phyloP scores from a whole-genome alignment of 2,888 invertebrate genomes.

The Drepana falcataria region DNA sequence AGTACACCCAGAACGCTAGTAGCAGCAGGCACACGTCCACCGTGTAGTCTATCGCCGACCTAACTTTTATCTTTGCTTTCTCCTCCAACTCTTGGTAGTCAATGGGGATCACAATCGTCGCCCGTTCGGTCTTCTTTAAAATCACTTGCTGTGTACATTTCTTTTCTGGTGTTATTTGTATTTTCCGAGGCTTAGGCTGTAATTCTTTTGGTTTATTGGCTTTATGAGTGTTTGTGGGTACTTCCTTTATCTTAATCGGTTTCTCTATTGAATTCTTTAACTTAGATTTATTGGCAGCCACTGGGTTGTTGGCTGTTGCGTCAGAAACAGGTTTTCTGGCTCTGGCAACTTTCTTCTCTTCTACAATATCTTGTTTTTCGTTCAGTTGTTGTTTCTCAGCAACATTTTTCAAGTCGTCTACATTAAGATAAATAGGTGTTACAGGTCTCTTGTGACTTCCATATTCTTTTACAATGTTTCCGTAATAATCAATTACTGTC shows the following conservation, averaged over 20 bases:
- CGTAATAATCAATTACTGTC: conserved; percentile 88
- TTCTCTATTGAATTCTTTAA: conserved; percentile 27
- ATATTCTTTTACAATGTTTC: conserved; percentile 86
- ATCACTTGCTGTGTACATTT: conserved; percentile 48
- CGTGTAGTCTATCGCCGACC: conserved; percentile 83
- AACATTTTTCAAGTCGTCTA: conserved; percentile 80
- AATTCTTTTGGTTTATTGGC: conserved; percentile 19
- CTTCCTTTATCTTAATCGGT: conserved; percentile 22
- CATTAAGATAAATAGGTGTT: conserved; percentile 79
- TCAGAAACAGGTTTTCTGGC: conserved; percentile 28
- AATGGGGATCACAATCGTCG: conserved; percentile 68
- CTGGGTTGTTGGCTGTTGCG: conserved; percentile 31
- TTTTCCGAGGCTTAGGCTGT: conserved; percentile 18
- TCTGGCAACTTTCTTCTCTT: conserved; percentile 33
- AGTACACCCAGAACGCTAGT: conserved; percentile 88
- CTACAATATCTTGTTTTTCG: conserved; percentile 39
- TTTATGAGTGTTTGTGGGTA: conserved; percentile 19
- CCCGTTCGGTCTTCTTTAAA: conserved; percentile 62
- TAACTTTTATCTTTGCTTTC: conserved; percentile 82
- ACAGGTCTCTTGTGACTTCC: conserved; percentile 73
- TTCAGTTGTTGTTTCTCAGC: conserved; percentile 70
- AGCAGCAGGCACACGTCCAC: conserved; percentile 86
- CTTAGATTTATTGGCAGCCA: conserved; percentile 24
- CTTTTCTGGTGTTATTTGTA: conserved; percentile 30
- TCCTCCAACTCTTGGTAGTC: conserved; percentile 78